Conservation (phyloP, 2,888 invertebrate genomes). For the Germaria angustata region DNA sequence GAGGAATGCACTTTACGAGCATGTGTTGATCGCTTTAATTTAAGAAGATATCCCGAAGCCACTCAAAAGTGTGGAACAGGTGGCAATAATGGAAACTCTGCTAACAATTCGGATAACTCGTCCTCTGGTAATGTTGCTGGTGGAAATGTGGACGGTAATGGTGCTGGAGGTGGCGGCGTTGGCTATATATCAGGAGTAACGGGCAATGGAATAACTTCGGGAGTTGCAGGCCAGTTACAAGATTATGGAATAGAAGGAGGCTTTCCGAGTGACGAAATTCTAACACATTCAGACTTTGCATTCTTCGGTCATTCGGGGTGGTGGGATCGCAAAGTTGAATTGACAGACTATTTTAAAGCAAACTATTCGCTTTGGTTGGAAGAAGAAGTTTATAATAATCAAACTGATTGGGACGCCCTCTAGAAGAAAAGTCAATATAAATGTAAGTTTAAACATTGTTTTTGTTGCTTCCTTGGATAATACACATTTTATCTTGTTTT, state of each 20-base stretch:
- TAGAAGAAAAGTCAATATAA: slow-evolving; percentile 65
- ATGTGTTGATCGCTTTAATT: slow-evolving; percentile 97
- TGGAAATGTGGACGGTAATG: slow-evolving; percentile 72
- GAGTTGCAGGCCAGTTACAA: slow-evolving; percentile 69
- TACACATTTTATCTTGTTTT: too few relatives aligned
- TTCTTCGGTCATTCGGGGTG: slow-evolving; percentile 79
- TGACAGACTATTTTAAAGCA: slow-evolving; percentile 95
- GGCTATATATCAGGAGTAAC: slow-evolving; percentile 65
- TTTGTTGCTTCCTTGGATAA: too few relatives aligned
- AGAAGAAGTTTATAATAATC: slow-evolving; percentile 95
- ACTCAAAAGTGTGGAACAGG: slow-evolving; percentile 78
- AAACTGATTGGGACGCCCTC: slow-evolving; percentile 87
- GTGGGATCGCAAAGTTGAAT: slow-evolving; percentile 82
- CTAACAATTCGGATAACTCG: slow-evolving; percentile 75
- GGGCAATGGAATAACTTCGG: slow-evolving; percentile 65
- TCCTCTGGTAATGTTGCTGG: slow-evolving; percentile 69
- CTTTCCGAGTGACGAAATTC: slow-evolving; percentile 78
- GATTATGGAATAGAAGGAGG: slow-evolving; percentile 77
- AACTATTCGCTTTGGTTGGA: slow-evolving; percentile 98
- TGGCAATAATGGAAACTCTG: slow-evolving; percentile 76
- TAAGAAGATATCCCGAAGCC: slow-evolving; percentile 89
- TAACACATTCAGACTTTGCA: slow-evolving; percentile 79
- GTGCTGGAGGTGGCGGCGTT: slow-evolving; percentile 67
- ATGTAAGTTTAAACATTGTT: slow-evolving; percentile 15
- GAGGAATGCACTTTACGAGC: slow-evolving; percentile 97